Evolutionary conservation across 2,797 vertebrate species (phyloP).

Genomic region (Artibeus lituratus): DNA sequence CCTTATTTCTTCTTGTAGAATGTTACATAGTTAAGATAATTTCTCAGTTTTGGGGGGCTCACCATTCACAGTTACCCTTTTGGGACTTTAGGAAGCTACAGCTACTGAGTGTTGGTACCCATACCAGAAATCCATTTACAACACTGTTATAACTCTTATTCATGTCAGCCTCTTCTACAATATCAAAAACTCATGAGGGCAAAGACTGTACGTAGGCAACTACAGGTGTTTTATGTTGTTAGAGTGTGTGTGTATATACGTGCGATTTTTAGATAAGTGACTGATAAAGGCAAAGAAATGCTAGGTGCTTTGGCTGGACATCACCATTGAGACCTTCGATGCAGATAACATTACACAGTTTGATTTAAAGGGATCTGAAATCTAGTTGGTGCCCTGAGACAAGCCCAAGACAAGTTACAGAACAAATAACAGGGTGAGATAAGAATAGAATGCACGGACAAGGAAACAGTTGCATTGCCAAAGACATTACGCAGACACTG

Average conservation of each 20-base stretch:
- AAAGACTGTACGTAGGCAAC: background rate
- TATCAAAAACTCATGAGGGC: background rate
- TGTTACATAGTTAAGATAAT: background rate
- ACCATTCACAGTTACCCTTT: background rate
- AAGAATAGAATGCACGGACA: background rate
- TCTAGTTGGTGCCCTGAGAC: background rate
- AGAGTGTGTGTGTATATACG: background rate
- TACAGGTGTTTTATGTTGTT: background rate
- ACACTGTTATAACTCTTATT: background rate
- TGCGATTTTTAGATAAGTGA: background rate
- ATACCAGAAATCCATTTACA: background rate
- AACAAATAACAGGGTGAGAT: background rate
- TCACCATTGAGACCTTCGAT: background rate
- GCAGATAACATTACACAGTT: background rate
- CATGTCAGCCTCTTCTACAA: background rate
- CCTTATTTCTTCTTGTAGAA: background rate
- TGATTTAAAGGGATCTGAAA: slow-evolving; percentile 22
- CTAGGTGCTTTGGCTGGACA: background rate
- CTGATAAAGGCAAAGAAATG: background rate
- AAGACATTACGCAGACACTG: background rate
- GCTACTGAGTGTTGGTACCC: background rate
- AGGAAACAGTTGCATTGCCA: background rate
- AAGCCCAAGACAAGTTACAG: background rate
- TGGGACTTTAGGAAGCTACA: background rate
- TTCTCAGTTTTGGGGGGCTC: background rate